Conservation (phyloP, 1,140 invertebrate species). For the Drosophila grimshawi region DNA sequence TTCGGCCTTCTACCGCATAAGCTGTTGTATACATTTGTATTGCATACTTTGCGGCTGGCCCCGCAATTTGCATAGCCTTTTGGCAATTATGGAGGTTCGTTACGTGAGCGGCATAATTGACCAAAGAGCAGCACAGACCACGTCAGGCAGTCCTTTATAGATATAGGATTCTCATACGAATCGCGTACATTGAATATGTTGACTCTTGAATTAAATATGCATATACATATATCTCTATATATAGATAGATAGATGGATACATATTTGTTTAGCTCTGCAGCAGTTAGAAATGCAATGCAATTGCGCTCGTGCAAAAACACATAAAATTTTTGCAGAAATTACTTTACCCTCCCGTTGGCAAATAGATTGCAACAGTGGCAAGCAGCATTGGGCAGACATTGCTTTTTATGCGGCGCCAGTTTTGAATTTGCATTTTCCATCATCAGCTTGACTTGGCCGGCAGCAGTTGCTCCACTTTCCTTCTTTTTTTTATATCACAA, state of each 20-base stretch:
- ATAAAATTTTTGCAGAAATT: conserved; percentile 27
- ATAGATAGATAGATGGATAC: no score
- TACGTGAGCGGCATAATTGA: conserved; percentile 73
- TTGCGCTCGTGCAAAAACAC: background rate
- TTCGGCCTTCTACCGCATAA: background rate
- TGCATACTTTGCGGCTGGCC: conserved; percentile 68
- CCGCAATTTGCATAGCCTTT: conserved; percentile 73
- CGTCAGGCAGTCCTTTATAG: background rate
- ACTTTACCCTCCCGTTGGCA: background rate
- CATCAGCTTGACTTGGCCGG: conserved; percentile 10
- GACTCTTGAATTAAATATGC: background rate
- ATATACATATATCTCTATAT: background rate
- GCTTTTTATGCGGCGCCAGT: conserved; percentile 25
- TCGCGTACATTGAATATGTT: background rate
- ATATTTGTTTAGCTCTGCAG: conserved; percentile 8
- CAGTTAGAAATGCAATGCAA: conserved; percentile 16
- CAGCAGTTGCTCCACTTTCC: conserved; percentile 25
- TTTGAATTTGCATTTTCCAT: conserved; percentile 11
- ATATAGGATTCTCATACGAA: background rate
- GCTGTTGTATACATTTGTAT: conserved; percentile 53
- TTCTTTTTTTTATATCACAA: conserved; percentile 9
- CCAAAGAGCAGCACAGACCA: conserved; percentile 3
- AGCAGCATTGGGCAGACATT: conserved; percentile 20
- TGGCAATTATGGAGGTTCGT: conserved; percentile 68
- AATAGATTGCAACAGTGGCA: background rate